phyloP scores from a whole-genome alignment of 2,888 invertebrate species.

The Chrysomela aeneicollis region DNA sequence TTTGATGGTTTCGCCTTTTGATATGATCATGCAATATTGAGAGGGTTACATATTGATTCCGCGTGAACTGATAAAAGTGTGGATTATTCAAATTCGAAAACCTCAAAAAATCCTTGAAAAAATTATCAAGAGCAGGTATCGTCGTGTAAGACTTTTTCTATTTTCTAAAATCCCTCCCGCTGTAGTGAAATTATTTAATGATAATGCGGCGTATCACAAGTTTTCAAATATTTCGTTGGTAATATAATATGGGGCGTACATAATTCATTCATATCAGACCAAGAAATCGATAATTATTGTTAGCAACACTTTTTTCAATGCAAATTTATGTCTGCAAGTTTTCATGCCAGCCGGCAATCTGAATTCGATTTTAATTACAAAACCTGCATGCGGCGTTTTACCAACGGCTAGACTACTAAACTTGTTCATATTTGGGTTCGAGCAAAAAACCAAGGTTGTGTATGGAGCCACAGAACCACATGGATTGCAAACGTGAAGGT shows the following conservation, averaged over 20 bases:
- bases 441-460: background rate
- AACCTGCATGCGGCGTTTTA: background rate
- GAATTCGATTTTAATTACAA: constrained; percentile 17
- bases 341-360: constrained; percentile 12
- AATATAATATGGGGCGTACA: constrained; percentile 11
- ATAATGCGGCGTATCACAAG: background rate
- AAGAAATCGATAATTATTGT: constrained; percentile 27
- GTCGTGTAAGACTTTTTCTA: too few relatives aligned
- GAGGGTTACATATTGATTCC: too few relatives aligned
- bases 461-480: background rate
- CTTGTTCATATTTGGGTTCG: constrained; percentile 1
- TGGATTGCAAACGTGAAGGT: background rate
- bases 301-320: constrained; percentile 5
- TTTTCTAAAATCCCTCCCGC: too few relatives aligned
- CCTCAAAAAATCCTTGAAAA: too few relatives aligned
- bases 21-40: too few relatives aligned
- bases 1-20: too few relatives aligned
- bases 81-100: too few relatives aligned
- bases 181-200: too few relatives aligned
- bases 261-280: constrained; percentile 21
- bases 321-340: constrained; percentile 26
- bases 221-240: background rate
- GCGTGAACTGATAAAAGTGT: too few relatives aligned
- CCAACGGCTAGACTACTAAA: background rate
- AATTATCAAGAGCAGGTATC: too few relatives aligned